Conservation (phyloP, 2,797 vertebrate species). For the Caiman crocodilus region DNA sequence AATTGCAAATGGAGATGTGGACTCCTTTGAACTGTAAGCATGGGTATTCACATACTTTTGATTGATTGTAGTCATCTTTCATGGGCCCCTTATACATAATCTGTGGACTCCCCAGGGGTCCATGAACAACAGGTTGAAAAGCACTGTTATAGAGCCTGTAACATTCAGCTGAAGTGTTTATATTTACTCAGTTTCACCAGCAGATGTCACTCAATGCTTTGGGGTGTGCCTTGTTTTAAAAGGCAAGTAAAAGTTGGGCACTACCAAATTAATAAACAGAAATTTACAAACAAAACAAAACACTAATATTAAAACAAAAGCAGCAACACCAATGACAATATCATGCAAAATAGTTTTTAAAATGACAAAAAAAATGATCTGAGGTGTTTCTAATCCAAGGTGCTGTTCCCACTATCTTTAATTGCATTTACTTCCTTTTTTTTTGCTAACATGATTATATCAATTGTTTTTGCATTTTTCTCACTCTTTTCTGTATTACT, state of each 20-base stretch:
- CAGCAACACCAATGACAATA: background rate
- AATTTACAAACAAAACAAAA: background rate
- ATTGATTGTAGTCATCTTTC: too few species aligned
- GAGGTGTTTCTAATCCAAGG: background rate
- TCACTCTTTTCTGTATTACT: background rate
- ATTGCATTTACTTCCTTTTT: background rate
- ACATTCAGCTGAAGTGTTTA: background rate
- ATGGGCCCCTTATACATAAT: too few species aligned
- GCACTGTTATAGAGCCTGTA: background rate
- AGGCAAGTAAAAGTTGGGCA: background rate
- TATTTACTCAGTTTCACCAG: conserved; percentile 40
- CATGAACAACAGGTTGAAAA: too few species aligned
- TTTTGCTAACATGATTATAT: background rate
- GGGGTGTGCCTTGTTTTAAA: background rate
- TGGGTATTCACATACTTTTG: too few species aligned
- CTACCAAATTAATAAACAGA: background rate
- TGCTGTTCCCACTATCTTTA: background rate
- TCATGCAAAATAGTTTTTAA: background rate
- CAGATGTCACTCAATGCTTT: conserved; percentile 17
- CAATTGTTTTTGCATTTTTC: background rate
- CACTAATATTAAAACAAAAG: too few species aligned
- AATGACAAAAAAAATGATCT: background rate
- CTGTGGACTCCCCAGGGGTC: too few species aligned
- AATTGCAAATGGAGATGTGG: too few species aligned
- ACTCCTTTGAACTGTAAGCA: too few species aligned